Percentiles rank a stretch among this genome's conserved stretches.
These are phyloP conservation scores for Barypeithes pellucidus DNA, from an alignment of 2,888 invertebrate species.

Conservation along the genomic window DNA sequence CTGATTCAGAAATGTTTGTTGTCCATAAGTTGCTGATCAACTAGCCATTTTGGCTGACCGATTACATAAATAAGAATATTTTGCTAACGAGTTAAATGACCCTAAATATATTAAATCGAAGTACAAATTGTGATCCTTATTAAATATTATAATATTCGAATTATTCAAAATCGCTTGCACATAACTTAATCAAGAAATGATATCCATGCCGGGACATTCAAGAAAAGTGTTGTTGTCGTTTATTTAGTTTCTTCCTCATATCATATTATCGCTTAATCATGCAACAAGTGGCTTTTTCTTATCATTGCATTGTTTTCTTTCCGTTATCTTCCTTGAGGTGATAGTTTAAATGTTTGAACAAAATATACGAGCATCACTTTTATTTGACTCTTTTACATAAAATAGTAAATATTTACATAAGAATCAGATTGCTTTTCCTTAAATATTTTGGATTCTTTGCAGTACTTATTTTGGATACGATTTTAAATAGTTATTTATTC, in stretches of 20 bases:
- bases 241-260: neutral
- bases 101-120: too few relatives aligned
- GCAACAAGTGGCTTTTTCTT: neutral
- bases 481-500: neutral
- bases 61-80: too few relatives aligned
- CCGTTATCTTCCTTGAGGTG: neutral
- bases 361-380: neutral
- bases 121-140: too few relatives aligned
- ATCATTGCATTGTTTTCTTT: neutral
- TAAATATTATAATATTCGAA: too few relatives aligned
- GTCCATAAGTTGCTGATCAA: too few relatives aligned
- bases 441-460: neutral
- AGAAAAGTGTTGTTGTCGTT: neutral
- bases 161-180: too few relatives aligned
- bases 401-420: constrained; percentile 10
- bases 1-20: too few relatives aligned
- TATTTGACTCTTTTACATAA: neutral
- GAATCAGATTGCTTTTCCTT: neutral
- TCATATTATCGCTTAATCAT: neutral
- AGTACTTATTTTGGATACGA: neutral
- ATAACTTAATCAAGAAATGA: too few relatives aligned
- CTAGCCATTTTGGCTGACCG: too few relatives aligned
- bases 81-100: too few relatives aligned
- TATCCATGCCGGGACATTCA: too few relatives aligned
- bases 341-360: constrained; percentile 13